Conservation (phyloP, 1,140 invertebrate species). For the Danaus plexippus region DNA sequence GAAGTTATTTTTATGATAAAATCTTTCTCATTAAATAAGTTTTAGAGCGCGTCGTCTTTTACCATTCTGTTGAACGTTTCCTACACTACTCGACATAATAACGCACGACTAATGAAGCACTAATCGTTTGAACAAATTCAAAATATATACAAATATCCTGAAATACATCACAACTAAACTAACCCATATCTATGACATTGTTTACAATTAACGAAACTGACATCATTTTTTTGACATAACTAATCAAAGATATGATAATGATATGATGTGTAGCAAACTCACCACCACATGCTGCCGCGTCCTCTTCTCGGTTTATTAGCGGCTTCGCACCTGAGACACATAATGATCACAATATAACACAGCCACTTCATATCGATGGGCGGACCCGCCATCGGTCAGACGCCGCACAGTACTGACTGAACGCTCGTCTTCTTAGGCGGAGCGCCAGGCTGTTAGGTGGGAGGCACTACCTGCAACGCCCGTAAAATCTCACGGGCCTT, state of each 20-base stretch:
- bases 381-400: conserved; percentile 48
- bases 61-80: too few species aligned
- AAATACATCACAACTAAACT: too few species aligned
- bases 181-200: too few species aligned
- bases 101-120: too few species aligned
- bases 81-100: too few species aligned
- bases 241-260: neutral
- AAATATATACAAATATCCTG: too few species aligned
- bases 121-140: too few species aligned
- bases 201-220: too few species aligned
- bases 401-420: conserved; percentile 51
- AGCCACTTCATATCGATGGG: conserved; percentile 67
- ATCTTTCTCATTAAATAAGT: too few species aligned
- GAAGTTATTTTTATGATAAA: too few species aligned
- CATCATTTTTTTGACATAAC: too few species aligned
- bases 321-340: conserved; percentile 60
- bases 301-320: conserved; percentile 59
- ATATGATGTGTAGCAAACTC: conserved; percentile 24
- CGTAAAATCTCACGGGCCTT: conserved; percentile 46
- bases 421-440: conserved; percentile 41
- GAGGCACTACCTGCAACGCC: conserved; percentile 56
- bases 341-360: conserved; percentile 62
- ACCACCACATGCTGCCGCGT: conserved; percentile 71
- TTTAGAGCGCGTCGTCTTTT: too few species aligned
- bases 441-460: conserved; percentile 37